Evolutionary conservation across 2,113 vertebrate species (phyloP).

Genomic region (human (Homo sapiens)): DNA sequence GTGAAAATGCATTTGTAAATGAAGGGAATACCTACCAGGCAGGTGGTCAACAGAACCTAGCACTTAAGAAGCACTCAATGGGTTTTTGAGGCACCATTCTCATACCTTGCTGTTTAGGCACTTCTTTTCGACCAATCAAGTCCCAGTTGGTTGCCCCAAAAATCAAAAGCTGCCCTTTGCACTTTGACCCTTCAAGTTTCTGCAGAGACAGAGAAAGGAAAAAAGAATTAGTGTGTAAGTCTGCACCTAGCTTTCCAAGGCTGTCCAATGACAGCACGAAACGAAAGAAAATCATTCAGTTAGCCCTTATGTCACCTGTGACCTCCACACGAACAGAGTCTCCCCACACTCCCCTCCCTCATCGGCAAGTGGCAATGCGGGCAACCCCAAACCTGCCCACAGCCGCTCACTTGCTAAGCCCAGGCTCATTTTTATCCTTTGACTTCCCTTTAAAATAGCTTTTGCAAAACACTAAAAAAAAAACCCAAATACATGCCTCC

Average conservation of each 20-base stretch:
- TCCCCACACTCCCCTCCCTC: neutral
- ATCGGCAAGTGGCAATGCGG: neutral
- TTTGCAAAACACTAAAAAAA: neutral
- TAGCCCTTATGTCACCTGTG: too few relatives aligned
- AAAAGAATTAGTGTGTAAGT: slow-evolving; percentile 15
- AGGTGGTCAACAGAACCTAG: neutral
- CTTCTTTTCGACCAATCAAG: slow-evolving; percentile 97
- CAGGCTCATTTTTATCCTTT: neutral
- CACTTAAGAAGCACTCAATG: too few relatives aligned
- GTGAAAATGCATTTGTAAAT: neutral
- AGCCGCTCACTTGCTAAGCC: neutral
- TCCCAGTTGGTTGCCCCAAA: slow-evolving; percentile 99
- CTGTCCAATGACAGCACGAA: neutral
- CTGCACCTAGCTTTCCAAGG: neutral
- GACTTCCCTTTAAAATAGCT: neutral
- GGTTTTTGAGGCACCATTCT: neutral
- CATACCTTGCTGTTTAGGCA: slow-evolving; percentile 96
- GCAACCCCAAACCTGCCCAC: neutral
- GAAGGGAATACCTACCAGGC: neutral
- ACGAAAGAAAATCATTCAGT: neutral
- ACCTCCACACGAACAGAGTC: rapidly evolving
- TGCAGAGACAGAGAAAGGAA: slow-evolving; percentile 74
- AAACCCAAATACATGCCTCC: neutral
- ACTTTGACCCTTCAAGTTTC: slow-evolving; percentile 95
- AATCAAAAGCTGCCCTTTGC: slow-evolving; percentile 94